These are phyloP conservation scores for Deilephila porcellus DNA, from an alignment of 2,888 invertebrate genomes.

Conservation along the genomic window DNA sequence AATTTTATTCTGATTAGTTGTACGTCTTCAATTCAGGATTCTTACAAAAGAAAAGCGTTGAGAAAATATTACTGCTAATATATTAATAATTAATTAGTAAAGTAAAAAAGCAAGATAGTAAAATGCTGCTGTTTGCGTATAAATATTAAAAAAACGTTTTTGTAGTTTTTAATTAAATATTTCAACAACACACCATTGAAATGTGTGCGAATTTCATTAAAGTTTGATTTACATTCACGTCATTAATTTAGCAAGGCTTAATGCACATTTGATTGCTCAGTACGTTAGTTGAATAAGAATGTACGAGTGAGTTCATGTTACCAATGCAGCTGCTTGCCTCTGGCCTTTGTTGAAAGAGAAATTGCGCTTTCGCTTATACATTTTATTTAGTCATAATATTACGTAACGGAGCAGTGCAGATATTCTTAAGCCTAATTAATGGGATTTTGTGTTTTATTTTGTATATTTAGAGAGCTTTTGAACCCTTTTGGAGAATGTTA, in stretches of 20 bases:
- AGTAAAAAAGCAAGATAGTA: no score
- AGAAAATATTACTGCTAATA: no score
- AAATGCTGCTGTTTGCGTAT: no score
- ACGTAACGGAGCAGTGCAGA: background rate
- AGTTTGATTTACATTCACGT: background rate
- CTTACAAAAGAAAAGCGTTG: no score
- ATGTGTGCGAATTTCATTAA: background rate
- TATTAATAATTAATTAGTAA: no score
- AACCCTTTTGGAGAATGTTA: no score
- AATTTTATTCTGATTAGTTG: no score
- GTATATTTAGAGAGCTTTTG: background rate
- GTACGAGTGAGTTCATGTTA: background rate
- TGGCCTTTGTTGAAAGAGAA: conserved; percentile 50
- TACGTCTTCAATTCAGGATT: no score
- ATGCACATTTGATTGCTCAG: background rate
- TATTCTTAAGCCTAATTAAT: background rate
- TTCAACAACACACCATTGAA: background rate
- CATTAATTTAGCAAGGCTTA: background rate
- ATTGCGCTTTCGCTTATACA: conserved; percentile 45
- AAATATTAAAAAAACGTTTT: no score
- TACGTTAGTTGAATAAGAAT: background rate
- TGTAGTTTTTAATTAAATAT: background rate
- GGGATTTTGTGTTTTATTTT: background rate
- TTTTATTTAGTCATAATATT: conserved; percentile 5
- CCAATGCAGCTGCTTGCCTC: background rate